Percentiles rank a stretch among this genome's conserved stretches.
Evolutionary conservation across 2,888 invertebrate species (phyloP).

Genomic region (Acanthoscelides obtectus): DNA sequence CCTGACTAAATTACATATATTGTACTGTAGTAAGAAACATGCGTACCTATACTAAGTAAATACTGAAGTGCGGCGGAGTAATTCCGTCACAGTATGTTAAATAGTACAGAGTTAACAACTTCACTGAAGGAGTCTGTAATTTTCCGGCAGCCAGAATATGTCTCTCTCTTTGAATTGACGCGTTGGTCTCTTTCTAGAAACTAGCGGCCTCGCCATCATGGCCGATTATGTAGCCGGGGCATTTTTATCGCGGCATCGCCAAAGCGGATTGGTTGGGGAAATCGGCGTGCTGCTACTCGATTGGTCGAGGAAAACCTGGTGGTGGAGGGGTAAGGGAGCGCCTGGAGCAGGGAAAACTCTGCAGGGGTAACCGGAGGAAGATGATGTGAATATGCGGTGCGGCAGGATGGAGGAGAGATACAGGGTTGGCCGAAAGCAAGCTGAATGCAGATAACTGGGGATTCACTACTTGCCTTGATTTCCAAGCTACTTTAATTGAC

Average conservation of each 20-base stretch:
- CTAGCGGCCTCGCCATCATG: conserved; percentile 46
- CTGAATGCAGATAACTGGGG: no score
- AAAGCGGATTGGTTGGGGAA: conserved; percentile 46
- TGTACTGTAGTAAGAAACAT: no score
- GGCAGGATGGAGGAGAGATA: background rate
- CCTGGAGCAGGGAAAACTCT: background rate
- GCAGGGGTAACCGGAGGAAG: background rate
- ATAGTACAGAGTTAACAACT: background rate
- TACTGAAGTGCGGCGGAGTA: no score
- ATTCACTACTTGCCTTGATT: no score
- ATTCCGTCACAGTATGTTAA: background rate
- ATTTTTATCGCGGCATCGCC: conserved; percentile 51
- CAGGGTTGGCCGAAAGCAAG: background rate
- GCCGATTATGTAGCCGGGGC: conserved; percentile 49
- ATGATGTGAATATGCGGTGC: background rate
- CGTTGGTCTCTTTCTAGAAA: background rate
- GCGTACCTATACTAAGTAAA: no score
- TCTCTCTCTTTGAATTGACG: background rate
- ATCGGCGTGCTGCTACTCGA: conserved; percentile 39
- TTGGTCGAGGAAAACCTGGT: conserved; percentile 56
- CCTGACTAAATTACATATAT: no score
- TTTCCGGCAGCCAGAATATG: background rate
- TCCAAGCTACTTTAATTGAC: no score
- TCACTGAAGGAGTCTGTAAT: background rate
- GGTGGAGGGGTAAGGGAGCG: conserved; percentile 34